A percentile compares a stretch with the other conserved stretches of the same genome.
Conservation (phyloP, 2,797 vertebrate species). For the Hydrocynus forskahlii region DNA sequence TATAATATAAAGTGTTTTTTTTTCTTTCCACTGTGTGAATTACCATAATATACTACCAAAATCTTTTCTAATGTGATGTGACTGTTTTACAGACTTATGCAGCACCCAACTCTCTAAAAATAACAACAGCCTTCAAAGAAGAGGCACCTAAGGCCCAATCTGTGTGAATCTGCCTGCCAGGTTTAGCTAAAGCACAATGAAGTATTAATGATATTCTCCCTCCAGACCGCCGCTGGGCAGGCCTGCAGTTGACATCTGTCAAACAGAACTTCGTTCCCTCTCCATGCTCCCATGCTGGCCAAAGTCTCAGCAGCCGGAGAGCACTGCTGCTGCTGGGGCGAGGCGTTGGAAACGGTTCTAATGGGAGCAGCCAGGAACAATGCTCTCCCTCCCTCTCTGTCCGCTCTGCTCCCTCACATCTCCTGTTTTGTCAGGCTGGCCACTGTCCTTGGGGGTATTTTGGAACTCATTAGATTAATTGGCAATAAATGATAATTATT, state of each 20-base stretch:
- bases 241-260: constrained; percentile 68
- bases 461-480: constrained; percentile 83
- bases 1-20: constrained; percentile 10
- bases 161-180: constrained; percentile 71
- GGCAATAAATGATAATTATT: constrained; percentile 81
- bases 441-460: constrained; percentile 76
- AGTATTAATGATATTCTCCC: constrained; percentile 74
- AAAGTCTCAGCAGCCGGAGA: constrained; percentile 34
- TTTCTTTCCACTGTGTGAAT: not conserved
- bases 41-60: not conserved
- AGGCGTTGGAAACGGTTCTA: constrained; percentile 31
- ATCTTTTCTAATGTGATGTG: constrained; percentile 36
- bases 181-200: constrained; percentile 68
- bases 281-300: constrained; percentile 58
- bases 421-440: constrained; percentile 67
- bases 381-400: constrained; percentile 22
- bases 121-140: constrained; percentile 65
- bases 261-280: constrained; percentile 57
- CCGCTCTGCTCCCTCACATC: constrained; percentile 45
- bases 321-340: constrained; percentile 39
- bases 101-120: constrained; percentile 59
- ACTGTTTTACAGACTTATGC: constrained; percentile 14
- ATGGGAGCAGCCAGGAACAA: constrained; percentile 26
- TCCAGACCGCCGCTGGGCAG: constrained; percentile 68
- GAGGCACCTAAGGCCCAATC: constrained; percentile 65